A percentile compares a stretch with the other conserved stretches of the same genome.
Conservation (phyloP, 2,797 vertebrate species). For the Acrossocheilus wenchowensis region DNA sequence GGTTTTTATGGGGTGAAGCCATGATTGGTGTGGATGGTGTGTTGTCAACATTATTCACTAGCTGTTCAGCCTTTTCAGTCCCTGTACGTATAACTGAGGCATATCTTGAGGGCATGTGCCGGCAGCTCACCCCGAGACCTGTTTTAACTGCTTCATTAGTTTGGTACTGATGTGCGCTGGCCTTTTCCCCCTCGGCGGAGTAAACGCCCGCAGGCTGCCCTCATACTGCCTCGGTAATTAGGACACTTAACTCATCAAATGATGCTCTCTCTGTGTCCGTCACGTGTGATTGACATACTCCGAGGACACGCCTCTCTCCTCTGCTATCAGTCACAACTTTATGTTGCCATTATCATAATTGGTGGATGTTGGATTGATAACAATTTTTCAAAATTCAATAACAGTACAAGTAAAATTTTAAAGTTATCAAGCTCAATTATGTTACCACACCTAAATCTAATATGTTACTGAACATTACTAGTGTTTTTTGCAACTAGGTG, state of each 20-base stretch:
- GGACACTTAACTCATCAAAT: slow-evolving; percentile 34
- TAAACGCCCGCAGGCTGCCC: slow-evolving; percentile 19
- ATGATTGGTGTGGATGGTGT: slow-evolving; percentile 9
- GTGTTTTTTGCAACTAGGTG: background rate
- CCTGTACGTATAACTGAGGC: background rate
- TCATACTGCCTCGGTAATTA: slow-evolving; percentile 17
- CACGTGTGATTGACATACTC: background rate
- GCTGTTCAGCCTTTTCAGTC: background rate
- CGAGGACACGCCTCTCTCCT: background rate
- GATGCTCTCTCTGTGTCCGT: background rate
- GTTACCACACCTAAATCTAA: background rate
- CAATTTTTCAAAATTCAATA: background rate
- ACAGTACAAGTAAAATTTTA: background rate
- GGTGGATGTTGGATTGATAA: background rate
- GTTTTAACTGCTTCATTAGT: slow-evolving; percentile 28
- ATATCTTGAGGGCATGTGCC: background rate
- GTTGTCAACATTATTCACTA: slow-evolving; percentile 17
- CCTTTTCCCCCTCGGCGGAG: slow-evolving; percentile 1
- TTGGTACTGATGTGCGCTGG: slow-evolving; percentile 9
- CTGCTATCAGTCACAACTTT: background rate
- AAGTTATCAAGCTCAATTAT: background rate
- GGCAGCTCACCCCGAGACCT: background rate
- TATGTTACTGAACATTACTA: background rate
- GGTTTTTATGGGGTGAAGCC: slow-evolving; percentile 9
- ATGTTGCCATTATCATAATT: background rate